Base-by-base conservation (phyloP, 2,888 invertebrate genomes). In the Eulithis testata region DNA sequence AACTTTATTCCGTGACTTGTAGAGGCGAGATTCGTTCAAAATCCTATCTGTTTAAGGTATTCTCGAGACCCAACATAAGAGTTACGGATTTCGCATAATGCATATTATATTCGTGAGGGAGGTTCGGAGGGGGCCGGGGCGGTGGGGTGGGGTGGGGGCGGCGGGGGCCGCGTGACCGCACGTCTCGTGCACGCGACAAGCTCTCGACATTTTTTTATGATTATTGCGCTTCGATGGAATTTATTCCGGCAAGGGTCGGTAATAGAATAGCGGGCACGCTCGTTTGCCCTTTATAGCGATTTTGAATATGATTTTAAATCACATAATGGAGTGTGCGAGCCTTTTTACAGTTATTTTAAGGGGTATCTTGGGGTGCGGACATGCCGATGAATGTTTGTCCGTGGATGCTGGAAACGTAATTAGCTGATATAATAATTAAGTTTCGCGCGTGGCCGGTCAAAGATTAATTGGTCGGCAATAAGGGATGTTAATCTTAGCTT, bases 61-160 rank as follows among this genome's bases (percentile, higher is more conserved):
- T 87, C 89, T 84, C 81, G 77, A 80, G 85, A 84, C 81, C 85
- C 83, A 81, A 86, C 87, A 88, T 86, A 89, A 90, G 91, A 92
- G 91, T 91, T 90, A 91, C 91, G 91, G 91, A 92, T 92, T 91
- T 92, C 92, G 92, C 92, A 92, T 92, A 92, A 92, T 92, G 92
- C 92, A 92, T 92, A 90, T 90, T 91, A 91, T 91, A 91, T 91
- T 90, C 86, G 84, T 76, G 79, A 78, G 82, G 82, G 81, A 78
- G 81, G 78, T 73, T 77, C 75, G 64, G 77, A 81, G 82, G 82
- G 81, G 70, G 7, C 40, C 40, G 60, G 62, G 61, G 63, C 65
- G 69, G 68, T 77, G 70, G 74, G 70, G 77, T 66, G 36, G 63
- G 61, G 44, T n/a, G 53, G 70, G 65, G 61, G 69, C 68, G 62